phyloP scores from a whole-genome alignment of 2,113 vertebrate genomes.

The Chitala chitala region DNA sequence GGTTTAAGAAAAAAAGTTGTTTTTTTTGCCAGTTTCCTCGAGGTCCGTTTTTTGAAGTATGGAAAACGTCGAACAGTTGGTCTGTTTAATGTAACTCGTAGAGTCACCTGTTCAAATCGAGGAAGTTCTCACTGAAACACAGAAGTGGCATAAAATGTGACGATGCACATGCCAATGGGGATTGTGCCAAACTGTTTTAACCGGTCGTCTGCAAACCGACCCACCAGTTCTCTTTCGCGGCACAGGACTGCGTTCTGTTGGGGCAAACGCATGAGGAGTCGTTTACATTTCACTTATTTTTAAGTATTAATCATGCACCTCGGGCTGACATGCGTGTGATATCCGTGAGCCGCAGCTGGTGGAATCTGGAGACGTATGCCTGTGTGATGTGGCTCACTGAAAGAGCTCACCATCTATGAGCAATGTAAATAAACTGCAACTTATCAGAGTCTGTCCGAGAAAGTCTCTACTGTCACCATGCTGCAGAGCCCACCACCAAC shows the following conservation, averaged over 20 bases:
- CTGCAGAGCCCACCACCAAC: conserved; percentile 38
- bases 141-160: background rate
- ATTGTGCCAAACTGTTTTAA: no score
- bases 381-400: background rate
- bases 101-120: background rate
- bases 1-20: no score
- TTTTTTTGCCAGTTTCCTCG: background rate
- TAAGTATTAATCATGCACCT: background rate
- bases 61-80: no score
- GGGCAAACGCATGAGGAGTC: background rate
- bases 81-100: no score
- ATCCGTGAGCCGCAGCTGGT: background rate
- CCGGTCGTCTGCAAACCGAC: no score
- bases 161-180: background rate
- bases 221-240: background rate
- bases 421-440: background rate
- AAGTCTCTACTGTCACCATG: conserved; percentile 38
- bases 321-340: background rate
- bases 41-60: background rate
- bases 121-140: background rate
- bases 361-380: background rate
- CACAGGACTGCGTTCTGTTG: background rate
- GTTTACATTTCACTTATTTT: background rate
- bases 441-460: conserved; percentile 22
- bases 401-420: conserved; percentile 6